phyloP scores from a whole-genome alignment of 2,113 vertebrate genomes.

The Erinaceus europaeus region DNA sequence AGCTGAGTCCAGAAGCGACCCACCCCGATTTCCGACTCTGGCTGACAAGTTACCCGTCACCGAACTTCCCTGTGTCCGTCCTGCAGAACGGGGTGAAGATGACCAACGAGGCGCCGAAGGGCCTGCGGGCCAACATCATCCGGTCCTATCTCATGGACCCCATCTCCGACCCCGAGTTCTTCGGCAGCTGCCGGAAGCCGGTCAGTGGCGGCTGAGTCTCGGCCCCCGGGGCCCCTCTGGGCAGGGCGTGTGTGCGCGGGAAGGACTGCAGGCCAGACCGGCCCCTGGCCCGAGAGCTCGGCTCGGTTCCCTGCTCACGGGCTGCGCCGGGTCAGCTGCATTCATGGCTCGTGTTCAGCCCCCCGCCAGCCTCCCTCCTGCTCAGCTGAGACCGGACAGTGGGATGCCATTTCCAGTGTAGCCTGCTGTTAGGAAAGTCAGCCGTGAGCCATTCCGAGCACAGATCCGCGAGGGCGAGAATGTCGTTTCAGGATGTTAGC shows the following conservation, averaged over 20 bases:
- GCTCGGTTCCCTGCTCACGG: constrained; percentile 59
- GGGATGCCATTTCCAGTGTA: constrained; percentile 57
- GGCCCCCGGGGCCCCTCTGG: neutral
- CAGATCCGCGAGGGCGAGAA: constrained; percentile 66
- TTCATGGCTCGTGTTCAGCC: constrained; percentile 79
- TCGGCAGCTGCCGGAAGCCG: constrained; percentile 87
- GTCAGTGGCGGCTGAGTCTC: constrained; percentile 76
- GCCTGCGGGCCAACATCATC: constrained; percentile 89
- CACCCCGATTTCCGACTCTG: constrained; percentile 93
- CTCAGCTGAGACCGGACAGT: constrained; percentile 53
- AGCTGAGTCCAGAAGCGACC: constrained; percentile 88
- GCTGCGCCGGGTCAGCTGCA: constrained; percentile 61
- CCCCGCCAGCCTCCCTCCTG: constrained; percentile 35
- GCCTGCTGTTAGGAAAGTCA: constrained; percentile 49
- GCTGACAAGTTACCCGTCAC: constrained; percentile 93
- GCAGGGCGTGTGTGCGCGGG: neutral
- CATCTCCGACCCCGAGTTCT: constrained; percentile 89
- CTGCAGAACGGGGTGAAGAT: constrained; percentile 94
- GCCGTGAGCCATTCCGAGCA: constrained; percentile 61
- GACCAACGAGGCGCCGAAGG: constrained; percentile 93
- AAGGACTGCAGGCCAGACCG: constrained; percentile 34
- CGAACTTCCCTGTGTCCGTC: constrained; percentile 90
- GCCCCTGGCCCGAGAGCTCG: neutral
- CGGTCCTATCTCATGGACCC: constrained; percentile 92
- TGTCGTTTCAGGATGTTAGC: constrained; percentile 74